These are phyloP conservation scores for Callocephalon fimbriatum DNA, from an alignment of 2,113 vertebrate species.

Conservation along the genomic window DNA sequence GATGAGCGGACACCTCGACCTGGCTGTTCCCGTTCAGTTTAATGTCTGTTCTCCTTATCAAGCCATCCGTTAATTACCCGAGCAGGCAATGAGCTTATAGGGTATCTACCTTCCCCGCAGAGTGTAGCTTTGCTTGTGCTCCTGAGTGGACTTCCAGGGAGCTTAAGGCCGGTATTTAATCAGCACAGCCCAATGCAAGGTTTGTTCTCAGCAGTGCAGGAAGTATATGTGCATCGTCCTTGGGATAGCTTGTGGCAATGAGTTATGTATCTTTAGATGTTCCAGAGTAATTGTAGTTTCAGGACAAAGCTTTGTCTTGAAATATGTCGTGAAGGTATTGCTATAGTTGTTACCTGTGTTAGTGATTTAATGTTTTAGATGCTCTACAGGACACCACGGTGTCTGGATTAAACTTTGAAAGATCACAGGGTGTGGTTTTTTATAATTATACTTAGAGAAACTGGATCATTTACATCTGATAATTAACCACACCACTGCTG, in stretches of 20 bases:
- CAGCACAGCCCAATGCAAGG: fast-evolving
- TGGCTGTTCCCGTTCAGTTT: fast-evolving
- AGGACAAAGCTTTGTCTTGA: neutral
- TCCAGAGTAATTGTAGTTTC: neutral
- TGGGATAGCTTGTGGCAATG: neutral
- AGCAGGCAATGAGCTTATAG: fast-evolving
- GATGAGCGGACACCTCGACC: fast-evolving
- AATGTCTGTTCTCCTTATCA: too few relatives aligned
- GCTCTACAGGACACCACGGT: neutral
- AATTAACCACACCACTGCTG: neutral
- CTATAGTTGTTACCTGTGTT: fast-evolving
- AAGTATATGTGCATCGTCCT: fast-evolving
- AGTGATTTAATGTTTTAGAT: neutral
- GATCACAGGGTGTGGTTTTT: neutral
- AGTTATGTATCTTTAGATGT: fast-evolving
- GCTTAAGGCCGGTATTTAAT: fast-evolving
- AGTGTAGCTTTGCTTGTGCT: fast-evolving
- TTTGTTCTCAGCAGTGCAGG: fast-evolving
- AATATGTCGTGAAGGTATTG: neutral
- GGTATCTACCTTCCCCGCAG: fast-evolving
- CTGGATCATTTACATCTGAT: neutral
- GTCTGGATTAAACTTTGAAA: neutral
- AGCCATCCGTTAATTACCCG: fast-evolving
- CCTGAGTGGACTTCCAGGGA: fast-evolving
- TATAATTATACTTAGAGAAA: fast-evolving